Conservation (phyloP, 2,113 vertebrate genomes). For the Dicaeum eximium region DNA sequence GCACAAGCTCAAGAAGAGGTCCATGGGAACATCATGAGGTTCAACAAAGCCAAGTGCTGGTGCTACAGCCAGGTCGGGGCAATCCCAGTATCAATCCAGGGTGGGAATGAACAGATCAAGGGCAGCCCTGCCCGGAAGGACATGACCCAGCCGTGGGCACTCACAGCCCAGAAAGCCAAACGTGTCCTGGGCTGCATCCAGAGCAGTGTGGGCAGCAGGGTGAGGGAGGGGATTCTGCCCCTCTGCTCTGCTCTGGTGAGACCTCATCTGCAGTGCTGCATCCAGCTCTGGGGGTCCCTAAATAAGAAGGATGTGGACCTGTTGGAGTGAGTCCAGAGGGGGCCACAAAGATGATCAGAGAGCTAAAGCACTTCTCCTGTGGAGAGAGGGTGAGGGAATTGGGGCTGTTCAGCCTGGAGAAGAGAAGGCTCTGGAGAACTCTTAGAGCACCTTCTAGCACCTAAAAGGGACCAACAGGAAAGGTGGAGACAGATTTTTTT, state of each 20-base stretch:
- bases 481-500: background rate
- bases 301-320: background rate
- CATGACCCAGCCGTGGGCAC: accelerated
- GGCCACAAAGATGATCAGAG: background rate
- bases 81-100: accelerated
- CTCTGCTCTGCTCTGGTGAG: background rate
- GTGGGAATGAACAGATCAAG: background rate
- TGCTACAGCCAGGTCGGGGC: background rate
- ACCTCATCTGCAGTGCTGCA: accelerated
- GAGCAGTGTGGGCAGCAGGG: accelerated
- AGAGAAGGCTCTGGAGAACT: background rate
- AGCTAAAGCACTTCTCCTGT: background rate
- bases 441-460: background rate
- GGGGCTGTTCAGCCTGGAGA: background rate
- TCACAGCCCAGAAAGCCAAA: background rate
- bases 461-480: background rate
- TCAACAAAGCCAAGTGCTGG: background rate
- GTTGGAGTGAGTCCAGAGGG: background rate
- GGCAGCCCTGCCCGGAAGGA: background rate
- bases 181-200: accelerated
- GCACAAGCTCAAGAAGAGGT: background rate
- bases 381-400: background rate
- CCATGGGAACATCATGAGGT: background rate
- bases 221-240: background rate
- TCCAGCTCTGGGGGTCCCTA: background rate